Evolutionary conservation across 2,888 invertebrate genomes (phyloP).

Genomic region (Zele albiditarsus): DNA sequence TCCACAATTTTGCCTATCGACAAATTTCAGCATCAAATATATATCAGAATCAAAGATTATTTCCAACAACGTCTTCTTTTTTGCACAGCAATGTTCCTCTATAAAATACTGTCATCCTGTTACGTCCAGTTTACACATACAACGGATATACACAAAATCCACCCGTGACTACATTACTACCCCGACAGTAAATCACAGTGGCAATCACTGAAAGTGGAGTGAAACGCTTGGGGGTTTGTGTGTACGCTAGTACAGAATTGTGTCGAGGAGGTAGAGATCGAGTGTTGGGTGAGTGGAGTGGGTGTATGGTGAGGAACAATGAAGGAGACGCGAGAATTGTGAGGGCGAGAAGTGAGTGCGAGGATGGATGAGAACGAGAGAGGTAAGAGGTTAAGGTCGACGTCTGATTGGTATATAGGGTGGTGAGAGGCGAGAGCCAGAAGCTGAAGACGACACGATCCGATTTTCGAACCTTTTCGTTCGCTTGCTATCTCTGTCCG

Average conservation of each 20-base stretch:
- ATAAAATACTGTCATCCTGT: no score
- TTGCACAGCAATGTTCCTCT: no score
- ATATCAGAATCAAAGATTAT: no score
- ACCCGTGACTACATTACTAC: slow-evolving; percentile 49
- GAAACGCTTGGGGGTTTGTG: slow-evolving; percentile 50
- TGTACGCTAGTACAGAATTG: slow-evolving; percentile 41
- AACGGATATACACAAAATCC: neutral
- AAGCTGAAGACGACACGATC: slow-evolving; percentile 34
- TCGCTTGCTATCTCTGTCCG: neutral
- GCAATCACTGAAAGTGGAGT: slow-evolving; percentile 67
- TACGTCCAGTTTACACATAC: neutral
- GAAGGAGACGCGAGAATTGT: slow-evolving; percentile 23
- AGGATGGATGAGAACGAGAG: slow-evolving; percentile 33
- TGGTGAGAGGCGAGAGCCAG: slow-evolving; percentile 15
- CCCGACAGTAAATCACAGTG: slow-evolving; percentile 63
- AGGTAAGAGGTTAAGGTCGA: slow-evolving; percentile 43
- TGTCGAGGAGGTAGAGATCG: slow-evolving; percentile 41
- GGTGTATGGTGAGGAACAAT: slow-evolving; percentile 38
- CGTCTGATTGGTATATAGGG: slow-evolving; percentile 40
- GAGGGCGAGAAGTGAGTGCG: neutral
- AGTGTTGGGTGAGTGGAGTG: slow-evolving; percentile 35
- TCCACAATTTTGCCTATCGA: no score
- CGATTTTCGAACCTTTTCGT: slow-evolving; percentile 24
- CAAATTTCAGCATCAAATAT: no score
- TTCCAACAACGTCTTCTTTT: no score